phyloP scores from a whole-genome alignment of 2,888 invertebrate species.

The Epinotia nisella region DNA sequence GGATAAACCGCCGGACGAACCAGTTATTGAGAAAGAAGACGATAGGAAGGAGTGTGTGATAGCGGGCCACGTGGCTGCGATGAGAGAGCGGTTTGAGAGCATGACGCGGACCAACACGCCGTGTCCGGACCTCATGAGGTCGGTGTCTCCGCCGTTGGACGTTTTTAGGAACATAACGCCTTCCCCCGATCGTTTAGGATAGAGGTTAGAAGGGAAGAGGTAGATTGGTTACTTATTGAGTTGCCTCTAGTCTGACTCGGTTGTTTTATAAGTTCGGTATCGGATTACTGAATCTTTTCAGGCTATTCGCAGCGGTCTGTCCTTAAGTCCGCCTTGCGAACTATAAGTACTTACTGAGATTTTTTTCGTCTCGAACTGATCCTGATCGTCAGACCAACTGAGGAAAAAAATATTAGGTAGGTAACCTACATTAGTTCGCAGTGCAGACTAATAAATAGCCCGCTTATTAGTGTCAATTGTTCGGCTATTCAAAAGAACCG shows the following conservation, averaged over 20 bases:
- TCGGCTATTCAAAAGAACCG: not conserved
- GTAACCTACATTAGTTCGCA: too few relatives aligned
- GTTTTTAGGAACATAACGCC: constrained; percentile 68
- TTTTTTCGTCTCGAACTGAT: too few relatives aligned
- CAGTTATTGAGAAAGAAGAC: constrained; percentile 59
- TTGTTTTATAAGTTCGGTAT: not conserved
- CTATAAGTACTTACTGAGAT: too few relatives aligned
- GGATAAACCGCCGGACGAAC: constrained; percentile 55
- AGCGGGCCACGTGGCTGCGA: constrained; percentile 81
- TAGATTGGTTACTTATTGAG: constrained; percentile 20
- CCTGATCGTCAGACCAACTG: too few relatives aligned
- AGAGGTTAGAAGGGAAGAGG: constrained; percentile 31
- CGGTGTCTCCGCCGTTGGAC: constrained; percentile 67
- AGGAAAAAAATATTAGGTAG: too few relatives aligned
- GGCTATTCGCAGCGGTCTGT: too few relatives aligned
- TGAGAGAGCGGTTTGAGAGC: constrained; percentile 80
- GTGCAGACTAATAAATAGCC: too few relatives aligned
- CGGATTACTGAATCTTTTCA: not conserved
- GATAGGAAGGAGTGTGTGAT: constrained; percentile 67
- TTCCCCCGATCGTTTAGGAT: constrained; percentile 68
- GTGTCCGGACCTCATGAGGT: constrained; percentile 67
- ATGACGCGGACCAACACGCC: constrained; percentile 79
- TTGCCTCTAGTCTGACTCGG: not conserved
- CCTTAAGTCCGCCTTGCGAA: too few relatives aligned
- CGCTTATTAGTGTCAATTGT: not conserved